These are phyloP conservation scores for Botia kubotai DNA, from an alignment of 2,797 vertebrate genomes.

Conservation along the genomic window DNA sequence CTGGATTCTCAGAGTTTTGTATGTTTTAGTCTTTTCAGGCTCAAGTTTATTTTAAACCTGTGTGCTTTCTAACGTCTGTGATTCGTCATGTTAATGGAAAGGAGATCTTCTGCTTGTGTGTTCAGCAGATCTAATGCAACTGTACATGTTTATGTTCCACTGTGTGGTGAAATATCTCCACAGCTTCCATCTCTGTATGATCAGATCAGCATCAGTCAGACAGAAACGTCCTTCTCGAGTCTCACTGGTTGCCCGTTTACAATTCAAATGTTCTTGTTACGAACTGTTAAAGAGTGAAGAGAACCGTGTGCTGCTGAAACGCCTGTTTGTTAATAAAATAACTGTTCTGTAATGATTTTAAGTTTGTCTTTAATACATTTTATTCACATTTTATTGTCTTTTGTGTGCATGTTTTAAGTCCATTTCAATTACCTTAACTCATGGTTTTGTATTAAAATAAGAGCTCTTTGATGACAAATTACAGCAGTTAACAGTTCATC, in stretches of 20 bases:
- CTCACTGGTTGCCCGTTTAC: constrained; percentile 41
- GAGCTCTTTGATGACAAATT: too few species aligned
- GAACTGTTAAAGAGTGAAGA: constrained; percentile 56
- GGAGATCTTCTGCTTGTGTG: constrained; percentile 50
- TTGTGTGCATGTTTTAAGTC: not conserved
- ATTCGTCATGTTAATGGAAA: constrained; percentile 57
- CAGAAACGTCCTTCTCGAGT: constrained; percentile 21
- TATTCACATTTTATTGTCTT: not conserved
- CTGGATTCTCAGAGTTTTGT: constrained; percentile 38
- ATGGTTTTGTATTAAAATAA: not conserved
- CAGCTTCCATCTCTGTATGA: constrained; percentile 51
- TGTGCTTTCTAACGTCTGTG: constrained; percentile 58
- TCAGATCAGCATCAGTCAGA: constrained; percentile 54
- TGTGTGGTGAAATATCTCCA: constrained; percentile 28
- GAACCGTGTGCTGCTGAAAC: constrained; percentile 48
- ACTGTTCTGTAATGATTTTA: constrained; percentile 31
- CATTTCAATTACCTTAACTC: not conserved
- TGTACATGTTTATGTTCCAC: too few species aligned
- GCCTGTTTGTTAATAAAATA: constrained; percentile 66
- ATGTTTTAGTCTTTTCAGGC: constrained; percentile 17
- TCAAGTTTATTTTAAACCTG: constrained; percentile 41
- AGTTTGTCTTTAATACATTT: constrained; percentile 10
- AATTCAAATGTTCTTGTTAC: constrained; percentile 59
- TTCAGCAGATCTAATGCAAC: constrained; percentile 7
- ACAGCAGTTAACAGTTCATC: too few species aligned